Evolutionary conservation across 2,113 vertebrate genomes (phyloP).

Genomic region (Platysternon megacephalum): DNA sequence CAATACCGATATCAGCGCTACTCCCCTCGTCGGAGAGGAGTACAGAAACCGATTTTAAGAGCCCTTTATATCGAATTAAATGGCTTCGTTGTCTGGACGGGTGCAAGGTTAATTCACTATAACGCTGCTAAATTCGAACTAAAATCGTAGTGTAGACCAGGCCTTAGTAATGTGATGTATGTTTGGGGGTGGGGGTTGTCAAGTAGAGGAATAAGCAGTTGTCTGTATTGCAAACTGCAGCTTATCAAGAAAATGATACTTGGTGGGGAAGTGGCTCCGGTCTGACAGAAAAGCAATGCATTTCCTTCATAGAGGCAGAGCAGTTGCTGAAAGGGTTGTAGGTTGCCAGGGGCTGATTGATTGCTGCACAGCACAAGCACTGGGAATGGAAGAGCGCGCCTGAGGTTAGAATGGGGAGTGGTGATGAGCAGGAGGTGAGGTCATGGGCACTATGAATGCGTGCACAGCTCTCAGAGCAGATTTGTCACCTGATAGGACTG

Average conservation of each 20-base stretch:
- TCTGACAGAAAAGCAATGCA: background rate
- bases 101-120: too few species aligned
- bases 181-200: background rate
- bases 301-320: background rate
- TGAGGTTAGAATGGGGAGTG: background rate
- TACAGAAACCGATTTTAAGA: too few species aligned
- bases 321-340: background rate
- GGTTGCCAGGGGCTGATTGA: background rate
- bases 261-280: background rate
- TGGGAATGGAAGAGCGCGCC: background rate
- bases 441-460: fast-evolving
- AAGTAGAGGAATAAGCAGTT: background rate
- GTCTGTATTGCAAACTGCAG: constrained; percentile 1
- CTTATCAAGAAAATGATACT: background rate
- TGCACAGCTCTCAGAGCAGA: background rate
- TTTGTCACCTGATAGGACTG: background rate
- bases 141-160: too few species aligned
- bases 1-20: too few species aligned
- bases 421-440: background rate
- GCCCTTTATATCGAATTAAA: too few species aligned
- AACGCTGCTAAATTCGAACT: too few species aligned
- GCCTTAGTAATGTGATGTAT: background rate
- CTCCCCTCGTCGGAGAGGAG: too few species aligned
- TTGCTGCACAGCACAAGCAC: background rate
- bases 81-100: too few species aligned